These are phyloP conservation scores for Vanessa atalanta DNA, from an alignment of 1,140 invertebrate genomes.

Conservation along the genomic window DNA sequence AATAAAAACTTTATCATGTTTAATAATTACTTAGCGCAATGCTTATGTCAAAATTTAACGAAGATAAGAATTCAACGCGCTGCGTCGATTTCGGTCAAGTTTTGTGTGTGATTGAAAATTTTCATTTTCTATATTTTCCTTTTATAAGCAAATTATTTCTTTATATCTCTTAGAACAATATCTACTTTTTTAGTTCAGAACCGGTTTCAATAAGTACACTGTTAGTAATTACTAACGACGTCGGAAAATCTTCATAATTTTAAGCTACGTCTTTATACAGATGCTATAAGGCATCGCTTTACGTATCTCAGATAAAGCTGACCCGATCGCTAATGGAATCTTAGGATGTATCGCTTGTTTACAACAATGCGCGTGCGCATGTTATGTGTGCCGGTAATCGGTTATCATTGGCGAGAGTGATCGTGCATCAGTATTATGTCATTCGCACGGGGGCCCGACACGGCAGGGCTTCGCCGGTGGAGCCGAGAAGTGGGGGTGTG, in stretches of 20 bases:
- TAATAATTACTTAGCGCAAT: neutral
- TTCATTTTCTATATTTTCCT: neutral
- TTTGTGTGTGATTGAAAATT: neutral
- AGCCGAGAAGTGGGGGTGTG: constrained; percentile 18
- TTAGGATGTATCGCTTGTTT: constrained; percentile 17
- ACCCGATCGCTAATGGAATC: constrained; percentile 12
- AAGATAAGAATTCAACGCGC: constrained; percentile 51
- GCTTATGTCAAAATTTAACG: neutral
- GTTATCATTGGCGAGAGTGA: constrained; percentile 66
- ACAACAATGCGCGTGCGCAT: constrained; percentile 45
- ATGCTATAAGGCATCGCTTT: neutral
- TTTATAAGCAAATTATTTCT: neutral
- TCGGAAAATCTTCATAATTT: neutral
- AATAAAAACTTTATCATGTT: no score
- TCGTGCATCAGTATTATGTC: constrained; percentile 54
- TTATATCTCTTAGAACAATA: neutral
- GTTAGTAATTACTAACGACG: constrained; percentile 2
- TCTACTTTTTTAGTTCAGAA: neutral
- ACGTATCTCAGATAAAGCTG: neutral
- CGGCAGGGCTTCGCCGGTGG: constrained; percentile 30
- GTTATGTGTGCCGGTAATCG: constrained; percentile 42
- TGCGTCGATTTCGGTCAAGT: neutral
- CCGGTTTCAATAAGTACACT: neutral
- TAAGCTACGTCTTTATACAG: neutral
- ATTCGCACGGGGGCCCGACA: constrained; percentile 34